Percentiles rank a stretch among this genome's conserved stretches.
phyloP scores from a whole-genome alignment of 2,113 vertebrate species.

The Camelus bactrianus region DNA sequence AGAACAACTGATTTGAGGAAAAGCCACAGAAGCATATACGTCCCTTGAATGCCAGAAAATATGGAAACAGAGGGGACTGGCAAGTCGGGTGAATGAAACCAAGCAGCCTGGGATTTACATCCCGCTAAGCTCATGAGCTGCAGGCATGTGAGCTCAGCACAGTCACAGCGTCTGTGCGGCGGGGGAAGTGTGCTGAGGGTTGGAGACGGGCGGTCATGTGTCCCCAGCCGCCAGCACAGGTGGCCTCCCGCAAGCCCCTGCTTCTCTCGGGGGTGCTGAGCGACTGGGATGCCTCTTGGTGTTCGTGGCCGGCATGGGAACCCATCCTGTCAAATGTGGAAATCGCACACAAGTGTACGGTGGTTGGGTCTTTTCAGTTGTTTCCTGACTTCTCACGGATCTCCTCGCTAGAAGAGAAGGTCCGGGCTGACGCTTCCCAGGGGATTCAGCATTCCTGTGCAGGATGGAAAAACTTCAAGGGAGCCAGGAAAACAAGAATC shows the following conservation, averaged over 20 bases:
- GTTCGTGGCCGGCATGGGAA: background rate
- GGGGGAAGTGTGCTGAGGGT: background rate
- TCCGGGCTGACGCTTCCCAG: background rate
- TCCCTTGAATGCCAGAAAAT: background rate
- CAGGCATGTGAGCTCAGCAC: rapidly evolving
- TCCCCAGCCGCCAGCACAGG: background rate
- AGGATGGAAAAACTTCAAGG: slow-evolving; percentile 17
- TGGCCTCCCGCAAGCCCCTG: rapidly evolving
- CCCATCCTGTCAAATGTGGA: background rate
- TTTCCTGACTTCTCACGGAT: background rate
- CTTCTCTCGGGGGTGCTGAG: no score
- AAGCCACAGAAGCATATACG: background rate
- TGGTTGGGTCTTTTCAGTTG: no score
- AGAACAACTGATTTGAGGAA: background rate
- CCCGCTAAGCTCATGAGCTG: background rate
- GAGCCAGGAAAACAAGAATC: slow-evolving; percentile 44
- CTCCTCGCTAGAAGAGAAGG: background rate
- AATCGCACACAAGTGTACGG: background rate
- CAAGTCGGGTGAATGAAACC: no score
- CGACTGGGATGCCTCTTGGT: background rate
- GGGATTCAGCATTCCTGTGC: background rate
- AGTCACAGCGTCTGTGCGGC: background rate
- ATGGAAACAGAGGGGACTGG: background rate
- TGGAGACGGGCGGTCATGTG: no score
- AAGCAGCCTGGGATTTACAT: background rate